Percentiles rank a stretch among this genome's conserved stretches.
These are phyloP conservation scores for Mixornis gularis DNA, from an alignment of 2,113 vertebrate genomes.

Conservation along the genomic window DNA sequence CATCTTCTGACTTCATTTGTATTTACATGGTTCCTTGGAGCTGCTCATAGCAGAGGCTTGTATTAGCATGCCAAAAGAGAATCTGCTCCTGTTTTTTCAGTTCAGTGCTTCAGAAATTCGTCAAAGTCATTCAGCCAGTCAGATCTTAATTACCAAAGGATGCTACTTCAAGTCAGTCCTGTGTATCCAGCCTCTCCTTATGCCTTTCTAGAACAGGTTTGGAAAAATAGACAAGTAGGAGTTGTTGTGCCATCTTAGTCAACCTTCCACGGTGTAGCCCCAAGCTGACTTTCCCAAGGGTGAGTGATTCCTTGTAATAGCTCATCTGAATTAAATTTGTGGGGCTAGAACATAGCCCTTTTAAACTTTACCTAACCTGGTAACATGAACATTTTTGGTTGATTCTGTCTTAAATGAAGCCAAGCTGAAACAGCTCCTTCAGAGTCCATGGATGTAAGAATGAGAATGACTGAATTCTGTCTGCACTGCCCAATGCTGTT, in stretches of 20 bases:
- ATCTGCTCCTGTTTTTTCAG: neutral
- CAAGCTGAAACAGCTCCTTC: neutral
- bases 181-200: neutral
- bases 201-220: neutral
- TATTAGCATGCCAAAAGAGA: neutral
- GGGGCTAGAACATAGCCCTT: neutral
- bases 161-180: neutral
- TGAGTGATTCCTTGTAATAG: neutral
- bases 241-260: neutral
- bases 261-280: neutral
- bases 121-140: neutral
- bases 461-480: neutral
- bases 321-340: neutral
- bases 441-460: neutral
- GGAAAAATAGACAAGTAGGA: neutral
- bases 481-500: neutral
- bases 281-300: neutral
- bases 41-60: neutral
- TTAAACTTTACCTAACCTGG: neutral
- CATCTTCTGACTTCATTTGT: conserved; percentile 15
- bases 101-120: neutral
- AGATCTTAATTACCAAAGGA: conserved; percentile 10
- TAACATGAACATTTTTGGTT: neutral
- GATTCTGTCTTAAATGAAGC: neutral
- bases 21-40: neutral